Base-by-base conservation (phyloP, 2,113 vertebrate species). In the Dipodomys ordii region DNA sequence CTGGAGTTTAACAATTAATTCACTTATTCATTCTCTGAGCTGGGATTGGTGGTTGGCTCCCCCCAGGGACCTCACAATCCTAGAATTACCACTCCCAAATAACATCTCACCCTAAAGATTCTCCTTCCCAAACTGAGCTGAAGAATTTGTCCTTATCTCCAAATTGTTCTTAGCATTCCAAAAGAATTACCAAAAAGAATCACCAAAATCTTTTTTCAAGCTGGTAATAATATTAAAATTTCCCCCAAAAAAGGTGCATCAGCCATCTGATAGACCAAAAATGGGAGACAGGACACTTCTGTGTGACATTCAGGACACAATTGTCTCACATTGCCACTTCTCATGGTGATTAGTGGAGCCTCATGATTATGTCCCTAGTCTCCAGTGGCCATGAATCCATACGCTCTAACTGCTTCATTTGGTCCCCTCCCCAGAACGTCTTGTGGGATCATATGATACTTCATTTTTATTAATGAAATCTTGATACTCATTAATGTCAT, bases 401-500 rank as follows among this genome's bases (percentile, higher is more conserved):
- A 53, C 39, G 10, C 62, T 67, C 67, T 79, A 22, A 57, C 72
- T 13, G 73, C 49, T 13, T 18, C 18, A 23, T 69, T 83, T 18
- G 11, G 12, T 1, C 53, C 53, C 53, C 53, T 91, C 67, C 44
- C 62, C n/a, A 88, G 64, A 62, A 73, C 19, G 25, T 73, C n/a
- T 87, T 22, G 12, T 32, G 65, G 44, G 72, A 76, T 64, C 15
- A 8, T n/a, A 62, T 27, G 27, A 76, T 91, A 60, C 68, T 64
- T 53, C 20, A 39, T 39, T 80, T 74, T 89, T 80, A 85, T 74
- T 81, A 94, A 77, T 27, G 67, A 90, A 35, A 82, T 10, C 16
- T 78, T 81, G 25, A 12, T 60, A 4, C 10, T 72, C 67, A 46
- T 77, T n/a, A 67, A 32, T 35, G 7, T 7, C 65, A 6, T 9